Percentiles rank a stretch among this genome's conserved stretches.
phyloP scores from a whole-genome alignment of 2,797 vertebrate genomes.

The Podarcis lilfordi region DNA sequence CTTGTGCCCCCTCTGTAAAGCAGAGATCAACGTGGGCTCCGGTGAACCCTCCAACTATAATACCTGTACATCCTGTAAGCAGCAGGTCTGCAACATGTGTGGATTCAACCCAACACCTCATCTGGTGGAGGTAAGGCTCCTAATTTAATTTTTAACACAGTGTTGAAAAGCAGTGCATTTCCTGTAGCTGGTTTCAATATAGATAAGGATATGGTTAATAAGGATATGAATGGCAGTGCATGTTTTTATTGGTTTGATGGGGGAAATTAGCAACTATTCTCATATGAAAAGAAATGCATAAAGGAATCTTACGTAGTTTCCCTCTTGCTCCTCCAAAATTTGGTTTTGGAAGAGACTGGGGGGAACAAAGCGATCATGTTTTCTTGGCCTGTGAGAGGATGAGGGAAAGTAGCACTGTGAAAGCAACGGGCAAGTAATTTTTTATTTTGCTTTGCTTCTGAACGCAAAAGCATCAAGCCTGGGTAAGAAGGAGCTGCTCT shows the following conservation, averaged over 20 bases:
- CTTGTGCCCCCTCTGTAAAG: constrained; percentile 95
- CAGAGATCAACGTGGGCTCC: constrained; percentile 87
- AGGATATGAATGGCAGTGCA: background rate
- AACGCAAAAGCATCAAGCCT: background rate
- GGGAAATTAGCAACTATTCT: background rate
- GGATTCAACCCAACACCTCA: constrained; percentile 99
- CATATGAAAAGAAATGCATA: background rate
- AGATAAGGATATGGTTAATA: background rate
- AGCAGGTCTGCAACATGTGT: constrained; percentile 97
- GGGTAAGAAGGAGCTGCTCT: background rate
- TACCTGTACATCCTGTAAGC: constrained; percentile 92
- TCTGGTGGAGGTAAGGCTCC: constrained; percentile 91
- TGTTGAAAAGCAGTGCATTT: background rate
- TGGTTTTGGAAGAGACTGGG: background rate
- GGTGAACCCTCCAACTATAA: constrained; percentile 92
- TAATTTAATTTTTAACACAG: rapidly evolving
- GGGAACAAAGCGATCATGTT: background rate
- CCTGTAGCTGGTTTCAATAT: background rate
- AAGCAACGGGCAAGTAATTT: background rate
- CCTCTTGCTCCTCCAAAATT: background rate
- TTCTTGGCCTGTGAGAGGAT: background rate
- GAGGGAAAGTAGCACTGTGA: background rate
- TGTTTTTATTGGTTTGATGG: background rate
- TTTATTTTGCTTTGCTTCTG: background rate
- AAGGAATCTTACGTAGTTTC: background rate